phyloP scores from a whole-genome alignment of 2,888 invertebrate genomes.

The Cremastinae sp. region DNA sequence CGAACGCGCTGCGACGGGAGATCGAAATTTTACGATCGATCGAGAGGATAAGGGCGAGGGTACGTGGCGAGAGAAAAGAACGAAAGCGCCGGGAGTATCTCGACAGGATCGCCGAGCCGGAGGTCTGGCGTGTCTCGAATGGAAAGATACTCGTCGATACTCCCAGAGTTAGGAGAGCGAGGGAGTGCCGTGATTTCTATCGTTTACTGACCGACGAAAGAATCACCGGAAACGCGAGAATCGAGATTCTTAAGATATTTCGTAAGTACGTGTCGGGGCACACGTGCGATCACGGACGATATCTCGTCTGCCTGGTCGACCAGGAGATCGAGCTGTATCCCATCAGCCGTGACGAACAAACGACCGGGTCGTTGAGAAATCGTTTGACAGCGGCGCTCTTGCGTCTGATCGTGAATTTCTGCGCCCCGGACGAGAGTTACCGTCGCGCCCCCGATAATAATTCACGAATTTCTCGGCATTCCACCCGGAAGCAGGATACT shows the following conservation, averaged over 20 bases:
- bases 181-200: slow-evolving; percentile 88
- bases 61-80: slow-evolving; percentile 84
- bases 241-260: slow-evolving; percentile 85
- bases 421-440: slow-evolving; percentile 26
- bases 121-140: slow-evolving; percentile 88
- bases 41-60: slow-evolving; percentile 85
- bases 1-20: slow-evolving; percentile 87
- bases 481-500: background rate
- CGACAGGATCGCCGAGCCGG: slow-evolving; percentile 86
- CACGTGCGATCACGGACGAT: slow-evolving; percentile 82
- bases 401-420: slow-evolving; percentile 58
- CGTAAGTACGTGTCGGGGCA: slow-evolving; percentile 85
- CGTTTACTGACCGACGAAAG: slow-evolving; percentile 84
- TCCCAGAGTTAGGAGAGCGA: slow-evolving; percentile 88
- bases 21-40: slow-evolving; percentile 87
- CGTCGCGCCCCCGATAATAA: background rate
- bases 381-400: slow-evolving; percentile 68
- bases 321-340: slow-evolving; percentile 87
- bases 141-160: slow-evolving; percentile 87
- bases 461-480: background rate
- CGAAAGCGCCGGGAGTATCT: slow-evolving; percentile 84
- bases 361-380: slow-evolving; percentile 85
- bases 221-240: slow-evolving; percentile 83
- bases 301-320: slow-evolving; percentile 85
- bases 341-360: slow-evolving; percentile 83